phyloP scores from a whole-genome alignment of 2,797 vertebrate genomes.

The Ceyx erithaca region DNA sequence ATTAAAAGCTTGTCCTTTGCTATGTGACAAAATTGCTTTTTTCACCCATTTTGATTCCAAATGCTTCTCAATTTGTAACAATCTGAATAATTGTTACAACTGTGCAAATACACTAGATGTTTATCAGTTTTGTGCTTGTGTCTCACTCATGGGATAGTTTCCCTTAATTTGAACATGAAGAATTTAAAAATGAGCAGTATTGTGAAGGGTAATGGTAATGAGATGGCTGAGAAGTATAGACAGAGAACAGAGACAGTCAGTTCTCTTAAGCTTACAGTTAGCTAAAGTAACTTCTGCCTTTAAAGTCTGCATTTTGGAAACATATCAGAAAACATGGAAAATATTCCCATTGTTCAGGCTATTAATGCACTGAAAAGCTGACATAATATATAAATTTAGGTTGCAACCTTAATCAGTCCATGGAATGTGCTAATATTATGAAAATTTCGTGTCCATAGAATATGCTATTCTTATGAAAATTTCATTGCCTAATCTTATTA shows the following conservation, averaged over 20 bases:
- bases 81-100: neutral
- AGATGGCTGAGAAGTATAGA: neutral
- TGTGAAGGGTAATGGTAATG: neutral
- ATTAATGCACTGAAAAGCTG: neutral
- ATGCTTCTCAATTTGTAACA: neutral
- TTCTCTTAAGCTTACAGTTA: neutral
- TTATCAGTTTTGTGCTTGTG: accelerated
- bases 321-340: neutral
- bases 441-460: neutral
- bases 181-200: neutral
- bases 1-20: neutral
- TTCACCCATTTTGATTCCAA: neutral
- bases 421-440: neutral
- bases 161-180: neutral
- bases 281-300: neutral
- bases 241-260: neutral
- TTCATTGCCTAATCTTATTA: neutral
- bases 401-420: neutral
- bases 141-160: neutral
- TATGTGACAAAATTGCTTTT: neutral
- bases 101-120: neutral
- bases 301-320: neutral
- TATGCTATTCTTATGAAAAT: neutral
- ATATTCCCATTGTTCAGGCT: neutral
- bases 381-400: neutral